Conservation (phyloP, 1,140 invertebrate genomes). For the Saxidomus purpurata region DNA sequence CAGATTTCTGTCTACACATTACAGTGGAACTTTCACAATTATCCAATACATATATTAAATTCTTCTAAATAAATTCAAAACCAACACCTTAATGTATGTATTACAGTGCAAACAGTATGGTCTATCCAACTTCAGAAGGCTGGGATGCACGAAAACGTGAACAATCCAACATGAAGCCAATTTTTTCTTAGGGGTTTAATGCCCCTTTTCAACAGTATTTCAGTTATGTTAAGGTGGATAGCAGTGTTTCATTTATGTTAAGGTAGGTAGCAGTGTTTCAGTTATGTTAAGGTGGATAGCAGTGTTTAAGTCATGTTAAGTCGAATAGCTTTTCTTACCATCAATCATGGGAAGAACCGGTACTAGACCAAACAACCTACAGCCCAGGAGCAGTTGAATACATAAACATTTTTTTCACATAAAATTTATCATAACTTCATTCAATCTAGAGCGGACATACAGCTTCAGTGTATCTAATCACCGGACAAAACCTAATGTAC, state of each 20-base stretch:
- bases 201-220: background rate
- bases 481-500: no score
- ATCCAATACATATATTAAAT: background rate
- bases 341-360: no score
- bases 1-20: no score
- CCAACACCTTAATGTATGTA: background rate
- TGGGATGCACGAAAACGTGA: background rate
- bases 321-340: no score
- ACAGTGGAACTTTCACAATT: no score
- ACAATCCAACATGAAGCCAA: background rate
- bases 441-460: no score
- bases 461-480: no score
- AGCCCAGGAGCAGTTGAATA: no score
- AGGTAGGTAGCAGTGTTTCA: background rate
- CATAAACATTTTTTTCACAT: no score
- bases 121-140: background rate
- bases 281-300: background rate
- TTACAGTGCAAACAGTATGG: background rate
- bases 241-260: background rate
- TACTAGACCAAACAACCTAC: no score
- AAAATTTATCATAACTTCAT: no score
- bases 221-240: background rate
- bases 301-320: background rate
- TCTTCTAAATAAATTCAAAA: background rate
- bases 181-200: background rate